Evolutionary conservation across 2,888 invertebrate genomes (phyloP).

Genomic region (Dryomyza anilis): DNA sequence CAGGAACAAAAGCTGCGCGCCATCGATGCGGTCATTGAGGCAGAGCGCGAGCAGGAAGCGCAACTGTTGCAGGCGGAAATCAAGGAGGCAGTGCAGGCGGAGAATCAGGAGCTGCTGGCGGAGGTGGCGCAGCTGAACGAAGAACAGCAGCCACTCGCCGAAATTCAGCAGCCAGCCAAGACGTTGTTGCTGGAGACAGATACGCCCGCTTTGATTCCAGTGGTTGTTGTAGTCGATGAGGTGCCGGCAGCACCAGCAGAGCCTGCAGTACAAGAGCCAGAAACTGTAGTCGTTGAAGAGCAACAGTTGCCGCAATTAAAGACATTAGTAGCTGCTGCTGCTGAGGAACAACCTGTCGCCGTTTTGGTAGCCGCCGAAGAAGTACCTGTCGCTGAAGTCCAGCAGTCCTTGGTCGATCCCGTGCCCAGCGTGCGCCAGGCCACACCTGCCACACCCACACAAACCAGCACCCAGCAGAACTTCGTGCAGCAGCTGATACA

Average conservation of each 20-base stretch:
- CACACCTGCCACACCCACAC: conserved; percentile 51
- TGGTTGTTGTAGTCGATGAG: background rate
- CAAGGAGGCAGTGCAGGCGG: conserved; percentile 30
- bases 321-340: background rate
- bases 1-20: conserved; percentile 35
- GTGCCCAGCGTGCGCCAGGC: conserved; percentile 46
- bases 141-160: conserved; percentile 15
- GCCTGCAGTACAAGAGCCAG: background rate
- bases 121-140: conserved; percentile 12
- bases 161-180: background rate
- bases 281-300: background rate
- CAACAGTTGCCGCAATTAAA: background rate
- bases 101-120: conserved; percentile 28
- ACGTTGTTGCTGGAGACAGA: background rate
- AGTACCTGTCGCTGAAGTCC: conserved; percentile 6
- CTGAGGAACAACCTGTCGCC: background rate
- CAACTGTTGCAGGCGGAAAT: conserved; percentile 32
- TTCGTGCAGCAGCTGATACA: conserved; percentile 54
- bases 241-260: background rate
- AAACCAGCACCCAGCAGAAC: conserved; percentile 47
- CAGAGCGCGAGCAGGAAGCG: conserved; percentile 32
- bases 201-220: background rate
- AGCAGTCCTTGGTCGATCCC: conserved; percentile 15
- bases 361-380: conserved; percentile 10
- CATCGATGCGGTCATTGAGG: conserved; percentile 33